phyloP scores from a whole-genome alignment of 1,140 invertebrate species.

The Caerostris extrusa region DNA sequence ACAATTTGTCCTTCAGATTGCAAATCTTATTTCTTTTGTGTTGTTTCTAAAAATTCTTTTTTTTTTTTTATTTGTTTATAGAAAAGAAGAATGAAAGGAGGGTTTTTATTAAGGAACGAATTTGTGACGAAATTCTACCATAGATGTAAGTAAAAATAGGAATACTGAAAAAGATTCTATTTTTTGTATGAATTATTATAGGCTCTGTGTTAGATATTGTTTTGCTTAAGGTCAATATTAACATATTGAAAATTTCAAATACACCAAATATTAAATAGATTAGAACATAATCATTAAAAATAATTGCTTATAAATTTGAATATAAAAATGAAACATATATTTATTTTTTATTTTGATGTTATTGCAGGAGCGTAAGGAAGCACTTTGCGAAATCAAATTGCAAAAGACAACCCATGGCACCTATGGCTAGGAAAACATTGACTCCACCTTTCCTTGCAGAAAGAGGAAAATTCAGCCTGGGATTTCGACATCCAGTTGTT shows the following conservation, averaged over 20 bases:
- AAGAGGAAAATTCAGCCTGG: conserved; percentile 73
- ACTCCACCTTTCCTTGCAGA: conserved; percentile 72
- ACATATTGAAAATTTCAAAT: not conserved
- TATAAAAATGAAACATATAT: not conserved
- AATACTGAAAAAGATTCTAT: not conserved
- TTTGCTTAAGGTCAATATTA: not conserved
- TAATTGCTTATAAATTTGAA: not conserved
- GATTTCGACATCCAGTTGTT: conserved; percentile 71
- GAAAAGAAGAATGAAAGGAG: conserved; percentile 75
- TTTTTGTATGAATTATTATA: not conserved
- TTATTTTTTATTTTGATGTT: not conserved
- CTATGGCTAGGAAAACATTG: conserved; percentile 70
- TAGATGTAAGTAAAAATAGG: conserved; percentile 61
- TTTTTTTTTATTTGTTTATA: not conserved
- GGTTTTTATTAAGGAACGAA: conserved; percentile 61
- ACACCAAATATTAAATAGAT: not conserved
- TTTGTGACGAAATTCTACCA: conserved; percentile 69
- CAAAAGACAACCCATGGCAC: conserved; percentile 65
- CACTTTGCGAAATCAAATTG: conserved; percentile 75
- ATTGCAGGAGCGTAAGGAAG: conserved; percentile 75
- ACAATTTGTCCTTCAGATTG: too few relatives aligned
- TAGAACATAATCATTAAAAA: not conserved
- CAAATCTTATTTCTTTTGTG: too few relatives aligned
- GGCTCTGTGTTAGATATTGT: not conserved
- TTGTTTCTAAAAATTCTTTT: not conserved